Conservation (phyloP, 2,888 invertebrate species). For the Lasioglossum lativentre region DNA sequence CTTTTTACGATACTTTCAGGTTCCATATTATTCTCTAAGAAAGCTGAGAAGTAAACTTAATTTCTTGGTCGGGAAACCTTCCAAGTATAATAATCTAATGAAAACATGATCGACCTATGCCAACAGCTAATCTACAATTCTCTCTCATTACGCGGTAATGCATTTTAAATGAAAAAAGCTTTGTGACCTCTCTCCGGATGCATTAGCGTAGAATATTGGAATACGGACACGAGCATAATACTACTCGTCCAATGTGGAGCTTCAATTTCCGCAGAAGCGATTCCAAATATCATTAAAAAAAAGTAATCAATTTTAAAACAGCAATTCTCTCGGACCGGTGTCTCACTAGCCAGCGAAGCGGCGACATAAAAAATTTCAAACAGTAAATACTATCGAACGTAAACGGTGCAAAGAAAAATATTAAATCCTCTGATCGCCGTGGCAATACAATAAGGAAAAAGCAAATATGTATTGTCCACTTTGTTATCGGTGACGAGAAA, state of each 20-base stretch:
- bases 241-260: neutral
- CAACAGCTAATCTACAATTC: neutral
- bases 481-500: neutral
- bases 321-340: neutral
- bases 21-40: neutral
- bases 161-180: conserved; percentile 4
- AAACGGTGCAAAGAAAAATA: neutral
- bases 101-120: neutral
- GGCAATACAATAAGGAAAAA: neutral
- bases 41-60: neutral
- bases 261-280: neutral
- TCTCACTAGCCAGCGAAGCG: neutral
- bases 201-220: neutral
- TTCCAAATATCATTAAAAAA: neutral
- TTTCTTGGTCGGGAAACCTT: neutral
- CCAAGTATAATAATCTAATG: neutral
- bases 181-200: neutral
- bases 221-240: neutral
- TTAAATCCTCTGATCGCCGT: neutral
- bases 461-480: neutral
- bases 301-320: neutral
- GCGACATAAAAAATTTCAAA: neutral
- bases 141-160: neutral
- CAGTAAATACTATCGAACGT: neutral
- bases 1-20: neutral